Base-by-base conservation (phyloP, 2,113 vertebrate species). In the Acanthochromis polyacanthus region DNA sequence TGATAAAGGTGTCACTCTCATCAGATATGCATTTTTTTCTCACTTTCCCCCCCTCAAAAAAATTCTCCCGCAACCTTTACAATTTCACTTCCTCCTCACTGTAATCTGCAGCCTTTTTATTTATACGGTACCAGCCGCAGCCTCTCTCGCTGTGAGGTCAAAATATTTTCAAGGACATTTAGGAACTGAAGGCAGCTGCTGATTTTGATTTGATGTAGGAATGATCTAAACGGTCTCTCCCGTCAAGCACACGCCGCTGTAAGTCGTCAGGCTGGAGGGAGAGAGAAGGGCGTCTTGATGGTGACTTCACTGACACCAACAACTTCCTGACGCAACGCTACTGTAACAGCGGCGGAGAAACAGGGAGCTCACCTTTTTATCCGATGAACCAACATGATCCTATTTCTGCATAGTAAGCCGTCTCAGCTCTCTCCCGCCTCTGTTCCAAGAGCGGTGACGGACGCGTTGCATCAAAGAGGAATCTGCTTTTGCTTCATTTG, bases 321-420 rank as follows among this genome's bases (percentile, higher is more conserved):
- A 88, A 91, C 86, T 92, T 91, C 91, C 90, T 94, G 93, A 94
- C 88, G 93, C 93, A 94, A 94, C 89, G 90, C 90, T 70, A 79
- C 90, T 92, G 94, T 94, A 94, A 94, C 75, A 77, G 88, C 88
- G 60, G 73, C 70, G 70, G 68, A 74, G 73, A 82, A 88, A 88
- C 80, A 80, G 80, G 75, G 62, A 62, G 87, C 87, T 86, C 90
- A 91, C 89, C 89, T 90, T 91, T 88, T 87, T 60, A 92, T 92
- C 89, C 85, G 85, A 83, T 92, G 87, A 91, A 92, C 88, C 84
- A 65, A 82, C 89, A 89, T 86, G 89, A 89, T 90, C 90, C 89
- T 89, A 75, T 88, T 91, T 90, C 85, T 93, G 90, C 87, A 88
- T 84, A 83, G 85, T 87, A 91, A 91, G 85, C 88, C 83, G 85